phyloP scores from a whole-genome alignment of 1,140 invertebrate genomes.

The Neuroterus valhalla region DNA sequence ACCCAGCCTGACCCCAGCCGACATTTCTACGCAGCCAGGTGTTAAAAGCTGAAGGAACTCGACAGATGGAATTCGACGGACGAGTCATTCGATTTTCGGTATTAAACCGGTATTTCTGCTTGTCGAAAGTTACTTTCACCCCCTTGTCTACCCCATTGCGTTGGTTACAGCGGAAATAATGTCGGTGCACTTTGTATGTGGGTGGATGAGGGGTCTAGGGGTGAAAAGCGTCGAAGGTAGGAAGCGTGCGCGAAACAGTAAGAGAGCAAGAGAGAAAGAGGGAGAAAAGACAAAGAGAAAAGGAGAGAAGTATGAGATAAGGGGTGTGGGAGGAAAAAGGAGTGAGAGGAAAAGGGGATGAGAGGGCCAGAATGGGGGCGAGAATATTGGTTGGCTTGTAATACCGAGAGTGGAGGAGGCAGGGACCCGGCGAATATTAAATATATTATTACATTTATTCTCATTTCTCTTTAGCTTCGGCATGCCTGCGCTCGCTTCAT shows the following conservation, averaged over 20 bases:
- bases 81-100: neutral
- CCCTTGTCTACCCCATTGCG: conserved; percentile 30
- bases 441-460: conserved; percentile 75
- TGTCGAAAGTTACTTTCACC: conserved; percentile 41
- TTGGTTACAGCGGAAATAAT: conserved; percentile 68
- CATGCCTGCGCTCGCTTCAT: conserved; percentile 52
- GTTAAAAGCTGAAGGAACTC: neutral
- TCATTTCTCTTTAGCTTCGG: conserved; percentile 69
- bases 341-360: conserved; percentile 34
- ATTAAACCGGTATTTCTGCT: conserved; percentile 8
- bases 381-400: conserved; percentile 75
- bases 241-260: conserved; percentile 25
- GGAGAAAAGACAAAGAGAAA: conserved; percentile 23
- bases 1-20: no score
- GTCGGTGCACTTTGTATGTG: conserved; percentile 60
- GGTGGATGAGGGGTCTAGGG: conserved; percentile 38
- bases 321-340: conserved; percentile 30
- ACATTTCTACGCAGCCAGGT: no score
- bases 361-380: conserved; percentile 62
- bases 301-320: conserved; percentile 6
- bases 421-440: conserved; percentile 71
- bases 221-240: conserved; percentile 42
- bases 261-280: conserved; percentile 26
- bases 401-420: conserved; percentile 69
- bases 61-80: neutral